Conservation (phyloP, 2,113 vertebrate genomes). For the Sebastes schlegelii region DNA sequence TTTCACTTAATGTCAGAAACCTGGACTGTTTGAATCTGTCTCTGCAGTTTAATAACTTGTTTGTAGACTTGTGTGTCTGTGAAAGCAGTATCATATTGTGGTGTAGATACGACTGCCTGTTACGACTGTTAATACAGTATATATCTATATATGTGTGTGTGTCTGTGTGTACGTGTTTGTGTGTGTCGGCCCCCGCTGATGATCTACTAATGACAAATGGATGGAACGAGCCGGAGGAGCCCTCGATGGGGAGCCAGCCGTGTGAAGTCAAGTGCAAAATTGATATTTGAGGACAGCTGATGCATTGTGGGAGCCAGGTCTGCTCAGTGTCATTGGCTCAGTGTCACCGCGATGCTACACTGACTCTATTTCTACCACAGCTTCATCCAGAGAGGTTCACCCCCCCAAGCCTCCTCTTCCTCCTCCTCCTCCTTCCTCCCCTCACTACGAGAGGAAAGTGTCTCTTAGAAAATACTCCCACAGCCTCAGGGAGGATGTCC, state of each 20-base stretch:
- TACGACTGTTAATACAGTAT: not conserved
- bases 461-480: slow-evolving; percentile 26
- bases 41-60: not conserved
- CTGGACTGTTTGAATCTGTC: not conserved
- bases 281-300: slow-evolving; percentile 71
- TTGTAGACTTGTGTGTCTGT: not conserved
- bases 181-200: slow-evolving; percentile 28
- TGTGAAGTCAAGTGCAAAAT: slow-evolving; percentile 75
- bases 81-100: not conserved
- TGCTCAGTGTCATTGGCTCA: slow-evolving; percentile 52
- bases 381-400: slow-evolving; percentile 40
- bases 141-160: not conserved
- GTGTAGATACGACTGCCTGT: not conserved
- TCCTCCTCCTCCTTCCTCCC: not conserved
- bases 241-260: slow-evolving; percentile 44
- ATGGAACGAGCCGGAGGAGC: slow-evolving; percentile 55
- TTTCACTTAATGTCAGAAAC: not conserved
- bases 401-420: too few species aligned
- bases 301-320: slow-evolving; percentile 67
- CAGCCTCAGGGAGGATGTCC: slow-evolving; percentile 42
- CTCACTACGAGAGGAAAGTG: not conserved
- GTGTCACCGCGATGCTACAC: slow-evolving; percentile 53
- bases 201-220: slow-evolving; percentile 68
- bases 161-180: slow-evolving; percentile 6
- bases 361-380: slow-evolving; percentile 46